These are phyloP conservation scores for Latheticus oryzae DNA, from an alignment of 2,888 invertebrate species.

Conservation along the genomic window DNA sequence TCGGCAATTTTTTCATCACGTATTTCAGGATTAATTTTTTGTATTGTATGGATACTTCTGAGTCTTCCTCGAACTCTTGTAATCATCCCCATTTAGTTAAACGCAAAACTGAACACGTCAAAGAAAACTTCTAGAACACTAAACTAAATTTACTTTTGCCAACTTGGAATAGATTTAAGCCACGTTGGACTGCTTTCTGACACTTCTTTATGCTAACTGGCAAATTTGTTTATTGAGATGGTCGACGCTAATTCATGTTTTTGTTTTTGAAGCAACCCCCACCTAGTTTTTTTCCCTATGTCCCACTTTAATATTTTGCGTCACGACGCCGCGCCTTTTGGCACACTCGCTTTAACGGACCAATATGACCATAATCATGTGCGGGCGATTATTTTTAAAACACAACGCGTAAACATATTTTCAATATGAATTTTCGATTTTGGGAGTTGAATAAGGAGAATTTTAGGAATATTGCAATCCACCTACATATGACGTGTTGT, in stretches of 20 bases:
- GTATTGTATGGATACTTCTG: conserved; percentile 70
- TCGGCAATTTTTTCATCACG: conserved; percentile 78
- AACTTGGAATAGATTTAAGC: conserved; percentile 25
- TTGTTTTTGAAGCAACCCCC: conserved; percentile 34
- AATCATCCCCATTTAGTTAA: conserved; percentile 74
- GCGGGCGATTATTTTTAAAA: conserved; percentile 38
- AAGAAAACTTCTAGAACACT: conserved; percentile 35
- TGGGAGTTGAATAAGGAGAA: conserved; percentile 3
- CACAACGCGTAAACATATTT: conserved; percentile 52
- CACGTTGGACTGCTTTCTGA: conserved; percentile 13
- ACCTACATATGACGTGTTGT: conserved; percentile 20
- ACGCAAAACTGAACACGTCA: conserved; percentile 3
- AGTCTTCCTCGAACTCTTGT: conserved; percentile 75
- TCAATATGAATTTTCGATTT: conserved; percentile 35
- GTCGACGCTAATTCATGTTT: conserved; percentile 37
- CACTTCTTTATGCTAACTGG: conserved; percentile 31
- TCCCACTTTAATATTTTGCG: conserved; percentile 47
- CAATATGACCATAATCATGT: conserved; percentile 11
- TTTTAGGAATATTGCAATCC: conserved; percentile 16
- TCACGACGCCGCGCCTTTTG: conserved; percentile 48
- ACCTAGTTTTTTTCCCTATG: conserved; percentile 42
- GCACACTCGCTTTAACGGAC: conserved; percentile 34
- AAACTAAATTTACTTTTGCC: background rate
- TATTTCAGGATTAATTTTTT: conserved; percentile 72
- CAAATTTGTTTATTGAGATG: conserved; percentile 38